Conservation (phyloP, 2,888 invertebrate species). For the Agrilus biguttatus region DNA sequence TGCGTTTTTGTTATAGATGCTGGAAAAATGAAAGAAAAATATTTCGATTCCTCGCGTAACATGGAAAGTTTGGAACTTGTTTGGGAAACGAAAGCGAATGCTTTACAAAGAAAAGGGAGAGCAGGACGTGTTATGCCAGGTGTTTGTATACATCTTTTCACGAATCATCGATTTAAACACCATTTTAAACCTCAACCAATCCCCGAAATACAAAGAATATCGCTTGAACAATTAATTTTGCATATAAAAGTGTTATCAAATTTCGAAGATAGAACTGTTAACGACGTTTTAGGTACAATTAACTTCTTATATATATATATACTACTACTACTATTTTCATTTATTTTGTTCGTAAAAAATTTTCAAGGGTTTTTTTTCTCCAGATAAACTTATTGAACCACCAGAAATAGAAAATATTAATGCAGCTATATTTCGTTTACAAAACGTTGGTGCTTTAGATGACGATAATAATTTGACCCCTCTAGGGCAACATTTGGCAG, state of each 20-base stretch:
- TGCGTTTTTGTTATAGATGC: slow-evolving; percentile 88
- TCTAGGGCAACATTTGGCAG: slow-evolving; percentile 74
- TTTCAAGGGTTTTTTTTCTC: slow-evolving; percentile 5
- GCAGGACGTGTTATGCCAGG: slow-evolving; percentile 87
- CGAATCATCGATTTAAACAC: slow-evolving; percentile 51
- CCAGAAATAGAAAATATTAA: slow-evolving; percentile 52
- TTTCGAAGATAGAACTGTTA: slow-evolving; percentile 21
- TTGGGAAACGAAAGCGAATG: slow-evolving; percentile 86
- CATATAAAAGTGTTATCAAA: slow-evolving; percentile 57
- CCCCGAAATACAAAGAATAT: slow-evolving; percentile 82
- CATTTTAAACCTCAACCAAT: slow-evolving; percentile 60
- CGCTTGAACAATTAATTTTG: slow-evolving; percentile 67
- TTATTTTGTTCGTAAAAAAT: background rate
- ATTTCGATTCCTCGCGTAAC: slow-evolving; percentile 66
- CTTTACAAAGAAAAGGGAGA: slow-evolving; percentile 75
- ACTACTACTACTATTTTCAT: background rate
- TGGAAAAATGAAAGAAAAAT: slow-evolving; percentile 85
- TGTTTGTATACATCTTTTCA: slow-evolving; percentile 75
- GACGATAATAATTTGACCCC: slow-evolving; percentile 60
- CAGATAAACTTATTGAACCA: slow-evolving; percentile 59
- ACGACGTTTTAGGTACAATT: slow-evolving; percentile 22
- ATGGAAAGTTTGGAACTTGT: slow-evolving; percentile 77
- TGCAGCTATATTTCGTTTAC: slow-evolving; percentile 53
- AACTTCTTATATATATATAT: background rate
- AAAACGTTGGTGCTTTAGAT: slow-evolving; percentile 72